Percentiles rank a stretch among this genome's conserved stretches.
These are phyloP conservation scores for Petrocephalus schoutedeni DNA, from an alignment of 2,797 vertebrate species.

Conservation along the genomic window DNA sequence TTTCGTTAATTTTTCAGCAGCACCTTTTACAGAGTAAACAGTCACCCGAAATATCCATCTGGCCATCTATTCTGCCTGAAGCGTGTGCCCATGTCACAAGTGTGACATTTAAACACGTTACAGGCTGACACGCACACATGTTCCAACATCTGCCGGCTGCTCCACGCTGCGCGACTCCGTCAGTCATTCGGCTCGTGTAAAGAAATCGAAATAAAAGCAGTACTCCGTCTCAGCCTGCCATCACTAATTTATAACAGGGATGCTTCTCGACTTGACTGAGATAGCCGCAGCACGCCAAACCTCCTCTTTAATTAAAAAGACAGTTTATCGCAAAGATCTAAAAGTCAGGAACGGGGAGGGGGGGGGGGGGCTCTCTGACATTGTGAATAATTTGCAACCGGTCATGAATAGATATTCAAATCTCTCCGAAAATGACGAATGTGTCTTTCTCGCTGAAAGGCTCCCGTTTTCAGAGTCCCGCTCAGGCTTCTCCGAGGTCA, in stretches of 20 bases:
- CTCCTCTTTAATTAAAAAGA: constrained; percentile 33
- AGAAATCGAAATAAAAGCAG: background rate
- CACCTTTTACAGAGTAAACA: constrained; percentile 33
- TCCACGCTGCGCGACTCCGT: background rate
- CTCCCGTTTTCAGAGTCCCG: constrained; percentile 40
- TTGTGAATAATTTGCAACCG: constrained; percentile 24
- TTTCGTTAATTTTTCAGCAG: constrained; percentile 45
- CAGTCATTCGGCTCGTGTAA: background rate
- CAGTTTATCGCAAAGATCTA: constrained; percentile 28
- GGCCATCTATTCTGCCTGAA: background rate
- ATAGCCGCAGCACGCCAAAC: background rate
- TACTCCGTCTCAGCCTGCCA: background rate
- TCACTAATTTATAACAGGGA: background rate
- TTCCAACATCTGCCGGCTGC: background rate
- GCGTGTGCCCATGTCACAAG: background rate
- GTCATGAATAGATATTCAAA: constrained; percentile 40
- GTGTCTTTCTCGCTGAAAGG: constrained; percentile 31
- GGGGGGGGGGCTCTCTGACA: background rate
- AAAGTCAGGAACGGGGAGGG: constrained; percentile 1
- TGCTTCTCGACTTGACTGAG: background rate
- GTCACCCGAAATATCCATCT: constrained; percentile 31
- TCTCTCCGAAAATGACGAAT: constrained; percentile 33
- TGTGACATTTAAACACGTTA: background rate
- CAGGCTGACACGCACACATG: background rate
- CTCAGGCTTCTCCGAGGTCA: constrained; percentile 40